phyloP scores from a whole-genome alignment of 2,113 vertebrate genomes.

The Toxotes chatareus region DNA sequence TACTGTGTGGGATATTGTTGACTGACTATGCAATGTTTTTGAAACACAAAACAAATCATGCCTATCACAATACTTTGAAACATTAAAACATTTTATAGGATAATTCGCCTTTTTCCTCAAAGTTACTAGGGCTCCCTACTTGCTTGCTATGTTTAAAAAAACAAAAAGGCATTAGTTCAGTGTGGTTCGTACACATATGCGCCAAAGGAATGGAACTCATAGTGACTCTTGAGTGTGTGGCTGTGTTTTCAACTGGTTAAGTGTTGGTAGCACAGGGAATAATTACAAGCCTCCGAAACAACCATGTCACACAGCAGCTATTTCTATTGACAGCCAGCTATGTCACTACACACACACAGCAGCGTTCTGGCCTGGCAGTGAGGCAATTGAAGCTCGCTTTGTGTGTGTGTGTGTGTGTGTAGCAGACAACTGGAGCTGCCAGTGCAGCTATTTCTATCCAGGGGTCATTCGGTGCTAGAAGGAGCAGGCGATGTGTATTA shows the following conservation, averaged over 20 bases:
- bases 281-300: constrained; percentile 62
- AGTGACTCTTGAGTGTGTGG: neutral
- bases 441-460: constrained; percentile 71
- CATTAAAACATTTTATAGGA: neutral
- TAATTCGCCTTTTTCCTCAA: neutral
- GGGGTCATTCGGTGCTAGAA: constrained; percentile 61
- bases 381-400: constrained; percentile 27
- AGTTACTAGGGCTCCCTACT: neutral
- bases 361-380: constrained; percentile 13
- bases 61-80: neutral
- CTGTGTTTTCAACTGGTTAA: constrained; percentile 30
- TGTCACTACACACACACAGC: constrained; percentile 43
- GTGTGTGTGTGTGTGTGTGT: constrained; percentile 21
- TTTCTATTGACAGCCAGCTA: constrained; percentile 68
- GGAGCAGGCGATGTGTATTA: constrained; percentile 51
- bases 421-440: constrained; percentile 59
- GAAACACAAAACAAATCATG: neutral
- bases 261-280: constrained; percentile 44
- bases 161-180: neutral
- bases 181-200: neutral
- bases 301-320: constrained; percentile 59
- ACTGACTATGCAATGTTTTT: neutral
- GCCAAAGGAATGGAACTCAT: constrained; percentile 6
- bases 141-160: neutral
- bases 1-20: neutral